Evolutionary conservation across 2,113 vertebrate genomes (phyloP).

Genomic region (Urocynchramus pylzowi): DNA sequence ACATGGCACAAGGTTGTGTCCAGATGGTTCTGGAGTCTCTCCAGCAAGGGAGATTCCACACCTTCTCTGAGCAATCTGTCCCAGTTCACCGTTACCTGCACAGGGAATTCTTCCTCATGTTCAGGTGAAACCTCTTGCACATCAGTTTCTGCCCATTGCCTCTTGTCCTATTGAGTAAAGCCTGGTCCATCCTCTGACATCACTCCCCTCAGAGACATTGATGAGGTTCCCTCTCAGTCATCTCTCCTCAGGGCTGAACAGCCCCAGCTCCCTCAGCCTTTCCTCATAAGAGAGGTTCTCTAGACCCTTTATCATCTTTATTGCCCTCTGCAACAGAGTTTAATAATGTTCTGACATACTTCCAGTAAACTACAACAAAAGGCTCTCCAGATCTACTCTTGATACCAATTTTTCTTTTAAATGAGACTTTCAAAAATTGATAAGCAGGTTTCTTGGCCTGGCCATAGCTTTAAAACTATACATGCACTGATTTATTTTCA

Average conservation of each 20-base stretch:
- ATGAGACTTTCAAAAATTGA: neutral
- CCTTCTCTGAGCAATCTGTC: neutral
- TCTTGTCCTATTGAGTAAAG: neutral
- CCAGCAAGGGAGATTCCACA: neutral
- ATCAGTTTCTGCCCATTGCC: neutral
- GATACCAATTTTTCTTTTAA: neutral
- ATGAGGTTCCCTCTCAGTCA: neutral
- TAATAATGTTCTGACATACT: neutral
- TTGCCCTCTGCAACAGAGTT: rapidly evolving
- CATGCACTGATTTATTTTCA: neutral
- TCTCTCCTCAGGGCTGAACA: neutral
- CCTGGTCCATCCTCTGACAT: neutral
- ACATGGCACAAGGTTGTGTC: neutral
- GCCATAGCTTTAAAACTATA: neutral
- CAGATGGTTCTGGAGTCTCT: neutral
- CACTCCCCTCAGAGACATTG: neutral
- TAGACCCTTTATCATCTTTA: rapidly evolving
- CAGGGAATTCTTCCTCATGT: neutral
- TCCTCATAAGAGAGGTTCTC: neutral
- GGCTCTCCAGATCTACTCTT: neutral
- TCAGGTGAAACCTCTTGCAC: neutral
- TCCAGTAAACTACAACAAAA: neutral
- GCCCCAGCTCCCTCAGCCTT: neutral
- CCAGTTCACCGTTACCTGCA: rapidly evolving
- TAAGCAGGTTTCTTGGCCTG: neutral